A percentile compares a stretch with the other conserved stretches of the same genome.
These are phyloP conservation scores for Cochlearius cochlearius DNA, from an alignment of 2,113 vertebrate genomes.

Conservation along the genomic window DNA sequence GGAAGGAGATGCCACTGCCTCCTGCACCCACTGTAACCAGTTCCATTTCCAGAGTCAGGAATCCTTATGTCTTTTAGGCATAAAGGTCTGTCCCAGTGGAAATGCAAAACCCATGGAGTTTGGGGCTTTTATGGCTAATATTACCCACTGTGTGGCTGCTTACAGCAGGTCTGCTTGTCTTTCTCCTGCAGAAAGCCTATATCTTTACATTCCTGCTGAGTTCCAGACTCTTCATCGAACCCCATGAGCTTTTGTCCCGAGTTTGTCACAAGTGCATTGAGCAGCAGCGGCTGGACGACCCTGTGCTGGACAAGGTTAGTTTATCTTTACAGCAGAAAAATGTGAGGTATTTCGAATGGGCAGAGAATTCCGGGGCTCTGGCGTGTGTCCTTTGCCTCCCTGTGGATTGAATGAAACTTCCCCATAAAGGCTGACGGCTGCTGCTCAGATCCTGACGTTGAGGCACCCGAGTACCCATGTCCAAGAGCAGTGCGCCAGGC, in stretches of 20 bases:
- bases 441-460: not conserved
- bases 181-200: slow-evolving; percentile 83
- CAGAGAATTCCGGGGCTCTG: not conserved
- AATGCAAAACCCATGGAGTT: not conserved
- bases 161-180: not conserved
- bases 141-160: not conserved
- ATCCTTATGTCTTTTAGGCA: not conserved
- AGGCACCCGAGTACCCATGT: not conserved
- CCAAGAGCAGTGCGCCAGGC: not conserved
- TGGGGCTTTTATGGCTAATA: not conserved
- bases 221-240: slow-evolving; percentile 89
- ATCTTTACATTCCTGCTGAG: slow-evolving; percentile 94
- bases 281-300: slow-evolving; percentile 88
- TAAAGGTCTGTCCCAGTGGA: not conserved
- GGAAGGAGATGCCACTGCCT: not conserved
- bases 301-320: slow-evolving; percentile 86
- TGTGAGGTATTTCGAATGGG: not conserved
- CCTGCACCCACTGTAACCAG: not conserved
- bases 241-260: slow-evolving; percentile 84
- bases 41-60: not conserved
- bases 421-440: not conserved
- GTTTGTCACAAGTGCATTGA: slow-evolving; percentile 90
- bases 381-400: not conserved
- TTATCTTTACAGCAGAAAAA: not conserved
- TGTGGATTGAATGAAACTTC: not conserved